Evolutionary conservation across 1,140 invertebrate species (phyloP).

Genomic region (Drosophila santomea): DNA sequence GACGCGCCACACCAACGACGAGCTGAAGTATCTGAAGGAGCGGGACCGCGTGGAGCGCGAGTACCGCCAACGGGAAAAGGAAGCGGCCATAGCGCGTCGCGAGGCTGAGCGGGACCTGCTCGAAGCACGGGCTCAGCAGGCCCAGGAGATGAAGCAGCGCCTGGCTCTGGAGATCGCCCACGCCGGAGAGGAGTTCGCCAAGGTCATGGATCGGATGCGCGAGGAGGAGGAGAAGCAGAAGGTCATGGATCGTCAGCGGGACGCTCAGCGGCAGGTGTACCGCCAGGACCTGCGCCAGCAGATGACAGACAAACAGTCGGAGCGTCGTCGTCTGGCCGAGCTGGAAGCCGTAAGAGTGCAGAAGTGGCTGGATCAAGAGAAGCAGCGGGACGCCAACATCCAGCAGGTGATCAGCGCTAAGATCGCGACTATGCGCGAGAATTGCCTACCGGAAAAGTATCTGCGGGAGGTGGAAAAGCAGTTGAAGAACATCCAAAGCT

Average conservation of each 20-base stretch:
- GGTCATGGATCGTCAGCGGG: slow-evolving; percentile 75
- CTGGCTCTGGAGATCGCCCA: slow-evolving; percentile 87
- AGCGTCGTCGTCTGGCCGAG: slow-evolving; percentile 85
- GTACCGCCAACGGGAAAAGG: slow-evolving; percentile 86
- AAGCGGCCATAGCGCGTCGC: slow-evolving; percentile 85
- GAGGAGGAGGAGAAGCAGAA: slow-evolving; percentile 85
- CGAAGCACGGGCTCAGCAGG: slow-evolving; percentile 85
- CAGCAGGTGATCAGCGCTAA: slow-evolving; percentile 87
- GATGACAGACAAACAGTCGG: slow-evolving; percentile 88
- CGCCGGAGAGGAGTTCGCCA: slow-evolving; percentile 87
- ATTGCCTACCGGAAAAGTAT: slow-evolving; percentile 84
- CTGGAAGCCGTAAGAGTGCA: slow-evolving; percentile 86
- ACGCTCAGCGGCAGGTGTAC: slow-evolving; percentile 59
- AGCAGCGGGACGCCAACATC: slow-evolving; percentile 86
- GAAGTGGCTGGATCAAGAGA: slow-evolving; percentile 86
- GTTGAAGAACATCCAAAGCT: slow-evolving; percentile 68
- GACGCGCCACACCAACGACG: slow-evolving; percentile 85
- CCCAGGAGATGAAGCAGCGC: slow-evolving; percentile 84
- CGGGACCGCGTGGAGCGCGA: slow-evolving; percentile 87
- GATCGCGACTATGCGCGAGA: slow-evolving; percentile 86
- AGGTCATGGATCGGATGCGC: slow-evolving; percentile 85
- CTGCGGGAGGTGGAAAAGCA: slow-evolving; percentile 85
- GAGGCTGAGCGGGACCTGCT: slow-evolving; percentile 86
- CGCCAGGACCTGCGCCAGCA: slow-evolving; percentile 83
- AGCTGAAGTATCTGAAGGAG: slow-evolving; percentile 85